Evolutionary conservation across 2,113 vertebrate genomes (phyloP).

Genomic region (Thomomys bottae): DNA sequence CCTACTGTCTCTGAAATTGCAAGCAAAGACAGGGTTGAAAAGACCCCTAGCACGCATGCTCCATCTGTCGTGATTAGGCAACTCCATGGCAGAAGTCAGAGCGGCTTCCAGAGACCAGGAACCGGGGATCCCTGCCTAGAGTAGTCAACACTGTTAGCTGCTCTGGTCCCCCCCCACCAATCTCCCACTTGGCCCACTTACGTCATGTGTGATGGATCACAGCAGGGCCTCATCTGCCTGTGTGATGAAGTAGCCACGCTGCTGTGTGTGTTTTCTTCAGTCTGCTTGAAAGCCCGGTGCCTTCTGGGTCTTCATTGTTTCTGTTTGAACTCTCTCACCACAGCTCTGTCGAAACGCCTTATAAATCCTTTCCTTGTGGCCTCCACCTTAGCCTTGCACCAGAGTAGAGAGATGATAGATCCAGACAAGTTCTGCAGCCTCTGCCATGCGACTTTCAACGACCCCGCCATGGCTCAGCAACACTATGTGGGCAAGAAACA

Average conservation of each 20-base stretch:
- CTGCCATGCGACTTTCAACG: slow-evolving; percentile 98
- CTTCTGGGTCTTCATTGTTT: slow-evolving; percentile 67
- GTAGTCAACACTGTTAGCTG: not conserved
- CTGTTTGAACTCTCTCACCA: slow-evolving; percentile 71
- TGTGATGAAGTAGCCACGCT: slow-evolving; percentile 8
- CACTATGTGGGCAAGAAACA: slow-evolving; percentile 98
- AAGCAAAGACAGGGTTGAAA: slow-evolving; percentile 5
- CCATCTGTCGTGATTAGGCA: not conserved
- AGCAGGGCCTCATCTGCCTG: not conserved
- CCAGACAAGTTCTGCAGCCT: slow-evolving; percentile 95
- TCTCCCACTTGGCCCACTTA: slow-evolving; percentile 27
- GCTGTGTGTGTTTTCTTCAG: slow-evolving; percentile 41
- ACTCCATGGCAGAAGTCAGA: not conserved
- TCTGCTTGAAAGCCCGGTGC: slow-evolving; percentile 2
- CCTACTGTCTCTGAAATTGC: not conserved
- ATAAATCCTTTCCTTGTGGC: slow-evolving; percentile 72
- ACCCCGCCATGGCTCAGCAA: slow-evolving; percentile 96
- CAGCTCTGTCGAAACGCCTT: slow-evolving; percentile 80
- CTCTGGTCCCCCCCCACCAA: not conserved
- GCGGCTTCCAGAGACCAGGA: not conserved
- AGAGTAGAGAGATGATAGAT: slow-evolving; percentile 82
- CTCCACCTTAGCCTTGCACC: slow-evolving; percentile 77
- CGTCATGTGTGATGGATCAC: not conserved
- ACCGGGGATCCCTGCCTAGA: not conserved
- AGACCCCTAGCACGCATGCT: not conserved